These are phyloP conservation scores for Bursaphelenchus mucronatus DNA, from an alignment of 1,140 invertebrate species.

Conservation along the genomic window DNA sequence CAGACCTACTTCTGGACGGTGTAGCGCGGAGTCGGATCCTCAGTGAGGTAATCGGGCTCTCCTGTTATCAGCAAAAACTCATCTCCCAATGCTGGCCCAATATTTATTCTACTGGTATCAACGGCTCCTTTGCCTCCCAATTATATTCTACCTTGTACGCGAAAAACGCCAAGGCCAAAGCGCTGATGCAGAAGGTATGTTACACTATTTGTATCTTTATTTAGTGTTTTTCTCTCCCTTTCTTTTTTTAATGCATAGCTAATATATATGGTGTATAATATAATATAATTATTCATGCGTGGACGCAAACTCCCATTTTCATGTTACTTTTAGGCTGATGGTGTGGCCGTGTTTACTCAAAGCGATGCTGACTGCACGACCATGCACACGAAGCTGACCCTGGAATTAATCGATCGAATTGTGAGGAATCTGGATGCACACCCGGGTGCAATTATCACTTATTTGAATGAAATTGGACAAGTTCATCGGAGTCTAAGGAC, in stretches of 20 bases:
- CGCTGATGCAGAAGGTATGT: constrained; percentile 40
- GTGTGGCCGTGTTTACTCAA: constrained; percentile 47
- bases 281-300: neutral
- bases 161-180: constrained; percentile 44
- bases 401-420: constrained; percentile 44
- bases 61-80: constrained; percentile 47
- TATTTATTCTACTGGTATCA: constrained; percentile 47
- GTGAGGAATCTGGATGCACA: constrained; percentile 43
- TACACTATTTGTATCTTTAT: too few relatives aligned
- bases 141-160: constrained; percentile 32
- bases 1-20: constrained; percentile 26
- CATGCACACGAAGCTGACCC: constrained; percentile 45
- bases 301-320: neutral
- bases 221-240: too few relatives aligned
- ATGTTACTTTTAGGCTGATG: constrained; percentile 38
- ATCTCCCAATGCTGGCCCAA: constrained; percentile 53
- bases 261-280: too few relatives aligned
- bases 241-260: too few relatives aligned
- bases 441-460: constrained; percentile 32
- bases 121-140: constrained; percentile 40
- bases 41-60: constrained; percentile 37
- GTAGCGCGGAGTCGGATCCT: constrained; percentile 21
- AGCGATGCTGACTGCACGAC: constrained; percentile 44
- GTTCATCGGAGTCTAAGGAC: constrained; percentile 34
- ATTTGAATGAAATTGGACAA: constrained; percentile 41